phyloP scores from a whole-genome alignment of 2,113 vertebrate species.

The Syrrhaptes paradoxus region DNA sequence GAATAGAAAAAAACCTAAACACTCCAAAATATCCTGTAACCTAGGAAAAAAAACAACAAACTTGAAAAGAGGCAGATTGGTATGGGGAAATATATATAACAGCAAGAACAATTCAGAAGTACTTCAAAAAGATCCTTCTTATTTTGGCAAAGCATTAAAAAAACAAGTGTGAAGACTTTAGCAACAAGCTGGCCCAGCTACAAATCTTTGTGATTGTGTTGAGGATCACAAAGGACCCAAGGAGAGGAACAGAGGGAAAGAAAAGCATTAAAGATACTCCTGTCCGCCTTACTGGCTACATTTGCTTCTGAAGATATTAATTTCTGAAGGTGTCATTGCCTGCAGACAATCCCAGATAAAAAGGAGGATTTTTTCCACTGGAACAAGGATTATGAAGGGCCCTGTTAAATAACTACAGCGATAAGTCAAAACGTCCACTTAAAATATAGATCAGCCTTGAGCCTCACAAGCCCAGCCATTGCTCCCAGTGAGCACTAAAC shows the following conservation, averaged over 20 bases:
- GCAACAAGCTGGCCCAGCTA: neutral
- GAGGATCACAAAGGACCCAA: neutral
- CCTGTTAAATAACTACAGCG: constrained; percentile 19
- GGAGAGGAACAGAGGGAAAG: neutral
- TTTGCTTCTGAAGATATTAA: constrained; percentile 7
- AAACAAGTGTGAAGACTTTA: neutral
- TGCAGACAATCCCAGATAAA: constrained; percentile 38
- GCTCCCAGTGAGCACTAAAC: neutral
- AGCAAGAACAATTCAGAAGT: neutral
- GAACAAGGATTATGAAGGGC: constrained; percentile 30
- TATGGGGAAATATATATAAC: neutral
- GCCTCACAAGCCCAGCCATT: constrained; percentile 5
- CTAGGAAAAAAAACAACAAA: neutral
- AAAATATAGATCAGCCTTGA: constrained; percentile 57
- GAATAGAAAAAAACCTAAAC: neutral
- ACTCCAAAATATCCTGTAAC: neutral
- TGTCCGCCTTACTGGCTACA: neutral
- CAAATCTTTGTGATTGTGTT: neutral
- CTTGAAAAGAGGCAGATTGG: neutral
- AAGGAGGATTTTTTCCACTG: constrained; percentile 13
- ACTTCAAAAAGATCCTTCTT: neutral
- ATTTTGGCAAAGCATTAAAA: neutral
- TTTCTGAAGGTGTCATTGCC: constrained; percentile 27
- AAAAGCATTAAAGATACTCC: neutral
- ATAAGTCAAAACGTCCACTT: constrained; percentile 51